Base-by-base conservation (phyloP, 2,888 invertebrate genomes). In the Selenia dentaria region DNA sequence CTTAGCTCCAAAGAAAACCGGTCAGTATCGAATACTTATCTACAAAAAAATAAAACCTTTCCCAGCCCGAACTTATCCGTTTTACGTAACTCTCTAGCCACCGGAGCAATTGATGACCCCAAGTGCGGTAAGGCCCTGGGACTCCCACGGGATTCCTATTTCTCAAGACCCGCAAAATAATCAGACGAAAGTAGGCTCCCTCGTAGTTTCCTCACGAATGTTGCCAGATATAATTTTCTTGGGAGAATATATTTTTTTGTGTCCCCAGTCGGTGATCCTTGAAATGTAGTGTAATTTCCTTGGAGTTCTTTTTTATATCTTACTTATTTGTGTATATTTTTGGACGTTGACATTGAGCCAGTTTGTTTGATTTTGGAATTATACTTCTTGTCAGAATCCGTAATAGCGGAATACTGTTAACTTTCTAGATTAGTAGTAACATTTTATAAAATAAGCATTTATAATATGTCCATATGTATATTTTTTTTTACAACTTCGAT, bases 101-200 rank as follows among this genome's bases (percentile, higher is more conserved):
- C 24, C 16, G 11, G 24, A 39, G 31, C 46, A 40, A 36, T 40
- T 35, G 39, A 45, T 45, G 45, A 18, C 29, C 34, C 25, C 20
- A 20, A 35, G 46, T 31, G 46, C 40, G 38, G 39, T 20, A 22
- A 8, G 22, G 11, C 22, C 18, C 10, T 28, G 26, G 8, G 18
- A 18, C 18, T 40, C 39, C 29, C 40, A 12, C 27, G 22, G 44
- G 44, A 22, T 22, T 28, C 37, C 16, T 34, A 45, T 33, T 38
- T 44, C 27, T 26, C 33, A n/a, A 27, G 28, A 16, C 35, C 37
- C 32, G 27, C 24, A 24, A 45, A 44, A 40, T 46, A 46, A 46
- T 46, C 39, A 46, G 46, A 22, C 20, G 39, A 27, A 46, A 46
- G 46, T 46, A 28, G 35, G 29, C 20, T 13, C 25, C 25, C 6